Evolutionary conservation across 2,113 vertebrate genomes (phyloP).

Genomic region (Saiga tatarica): DNA sequence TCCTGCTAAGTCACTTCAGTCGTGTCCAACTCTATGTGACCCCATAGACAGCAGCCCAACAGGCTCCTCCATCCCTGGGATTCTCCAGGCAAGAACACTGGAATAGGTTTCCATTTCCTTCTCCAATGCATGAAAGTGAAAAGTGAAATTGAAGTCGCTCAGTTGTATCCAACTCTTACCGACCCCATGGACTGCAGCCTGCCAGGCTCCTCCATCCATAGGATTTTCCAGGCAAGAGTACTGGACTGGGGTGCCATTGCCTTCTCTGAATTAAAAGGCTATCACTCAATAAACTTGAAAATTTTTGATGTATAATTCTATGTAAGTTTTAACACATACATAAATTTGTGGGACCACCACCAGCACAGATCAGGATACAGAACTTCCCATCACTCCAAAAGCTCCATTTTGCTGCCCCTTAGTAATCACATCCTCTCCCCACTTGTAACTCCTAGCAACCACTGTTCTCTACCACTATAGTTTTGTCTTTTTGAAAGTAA

Average conservation of each 20-base stretch:
- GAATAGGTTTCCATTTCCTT: too few species aligned
- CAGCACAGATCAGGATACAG: background rate
- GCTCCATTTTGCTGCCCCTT: background rate
- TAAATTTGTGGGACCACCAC: background rate
- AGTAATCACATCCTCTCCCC: background rate
- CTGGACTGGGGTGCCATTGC: too few species aligned
- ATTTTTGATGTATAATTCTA: background rate
- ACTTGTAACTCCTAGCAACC: background rate
- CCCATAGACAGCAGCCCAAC: too few species aligned
- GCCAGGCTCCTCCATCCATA: too few species aligned
- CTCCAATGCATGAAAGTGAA: too few species aligned
- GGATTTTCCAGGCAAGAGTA: too few species aligned
- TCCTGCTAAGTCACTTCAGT: too few species aligned
- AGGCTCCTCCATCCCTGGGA: too few species aligned
- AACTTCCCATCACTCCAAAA: background rate
- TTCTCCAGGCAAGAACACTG: too few species aligned
- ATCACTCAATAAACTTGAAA: background rate
- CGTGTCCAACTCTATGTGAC: rapidly evolving
- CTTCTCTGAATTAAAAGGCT: background rate
- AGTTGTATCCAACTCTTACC: too few species aligned
- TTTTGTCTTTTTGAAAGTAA: constrained; percentile 20
- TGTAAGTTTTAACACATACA: background rate
- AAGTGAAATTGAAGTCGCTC: too few species aligned
- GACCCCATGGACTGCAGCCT: too few species aligned
- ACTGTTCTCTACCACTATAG: background rate